Evolutionary conservation across 2,797 vertebrate species (phyloP).

Genomic region (Alca torda): DNA sequence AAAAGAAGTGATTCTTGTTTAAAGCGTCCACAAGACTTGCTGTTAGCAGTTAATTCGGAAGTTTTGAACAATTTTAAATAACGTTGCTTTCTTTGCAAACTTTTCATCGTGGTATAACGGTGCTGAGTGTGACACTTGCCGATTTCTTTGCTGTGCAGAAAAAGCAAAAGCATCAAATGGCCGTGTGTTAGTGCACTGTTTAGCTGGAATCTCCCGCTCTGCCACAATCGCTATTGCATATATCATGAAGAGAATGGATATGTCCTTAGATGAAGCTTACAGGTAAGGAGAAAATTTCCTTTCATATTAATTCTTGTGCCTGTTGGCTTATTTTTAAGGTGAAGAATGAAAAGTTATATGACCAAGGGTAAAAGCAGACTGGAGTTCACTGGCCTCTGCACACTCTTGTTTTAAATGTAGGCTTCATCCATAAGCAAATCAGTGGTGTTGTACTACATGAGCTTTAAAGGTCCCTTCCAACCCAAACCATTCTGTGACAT

Average conservation of each 20-base stretch:
- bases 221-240: conserved; percentile 98
- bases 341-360: not conserved
- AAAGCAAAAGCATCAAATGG: conserved; percentile 93
- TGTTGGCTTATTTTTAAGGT: not conserved
- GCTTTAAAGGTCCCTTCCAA: too few relatives aligned
- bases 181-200: conserved; percentile 92
- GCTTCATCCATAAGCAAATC: not conserved
- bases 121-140: conserved; percentile 12
- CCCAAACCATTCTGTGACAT: not conserved
- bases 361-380: not conserved
- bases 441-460: not conserved
- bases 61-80: not conserved
- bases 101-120: not conserved
- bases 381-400: not conserved
- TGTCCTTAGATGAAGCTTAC: conserved; percentile 96
- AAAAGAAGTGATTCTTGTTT: not conserved
- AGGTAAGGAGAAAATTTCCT: conserved; percentile 77
- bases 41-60: not conserved
- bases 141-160: conserved; percentile 75
- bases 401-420: not conserved
- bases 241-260: conserved; percentile 98
- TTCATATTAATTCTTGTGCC: not conserved
- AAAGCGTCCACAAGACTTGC: not conserved
- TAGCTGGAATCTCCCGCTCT: conserved; percentile 94
- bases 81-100: not conserved